Evolutionary conservation across 2,888 invertebrate genomes (phyloP), one percentile per base, ranked within the genome.

Genomic region (Sisyra terminalis): DNA sequence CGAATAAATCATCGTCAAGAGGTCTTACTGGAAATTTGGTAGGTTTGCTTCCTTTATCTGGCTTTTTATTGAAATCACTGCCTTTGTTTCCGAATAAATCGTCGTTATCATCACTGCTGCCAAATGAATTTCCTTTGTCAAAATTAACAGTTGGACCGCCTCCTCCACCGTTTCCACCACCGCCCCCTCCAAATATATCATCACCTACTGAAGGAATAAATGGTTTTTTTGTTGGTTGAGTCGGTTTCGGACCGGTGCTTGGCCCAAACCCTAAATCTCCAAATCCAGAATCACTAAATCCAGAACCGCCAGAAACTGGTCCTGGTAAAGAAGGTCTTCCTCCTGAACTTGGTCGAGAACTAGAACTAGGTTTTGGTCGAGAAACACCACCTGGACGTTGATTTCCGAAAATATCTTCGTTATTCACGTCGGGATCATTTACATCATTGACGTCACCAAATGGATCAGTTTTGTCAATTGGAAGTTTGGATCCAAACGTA

Each of bases 181-280:
- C 46, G 61, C 64, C 37, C 29, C 46, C 40, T 57, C 57, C 55
- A 58, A 60, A 49, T 57, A 57, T 50, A 10, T 47, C 48, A 18
- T 30, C 44, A 11, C 46, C 47, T 39, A 45, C 45, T 24, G 24
- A 24, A 7, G 24, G 24, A 24, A 24, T 24, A 24, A 24, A 24
- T 24, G 24, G 24, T 7, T 24, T 24, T 43, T 45, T 18, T 40
- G 43, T n/a, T 29, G n/a, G 13, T 13, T 17, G 2, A 42, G 42
- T 18, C 40, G 41, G 29, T 37, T 41, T n/a, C 14, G 16, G 13
- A 14, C 32, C n/a, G 38, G 40, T 16, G 15, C 42, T 11, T 4
- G 29, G 16, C 2, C 17, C 10, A 11, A 11, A 6, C 11, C 15
- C 18, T 15, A 15, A 29, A 29, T 15, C 46, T n/a, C 45, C 48